Evolutionary conservation across 2,888 invertebrate genomes (phyloP).

Genomic region (Drosophila mettleri): DNA sequence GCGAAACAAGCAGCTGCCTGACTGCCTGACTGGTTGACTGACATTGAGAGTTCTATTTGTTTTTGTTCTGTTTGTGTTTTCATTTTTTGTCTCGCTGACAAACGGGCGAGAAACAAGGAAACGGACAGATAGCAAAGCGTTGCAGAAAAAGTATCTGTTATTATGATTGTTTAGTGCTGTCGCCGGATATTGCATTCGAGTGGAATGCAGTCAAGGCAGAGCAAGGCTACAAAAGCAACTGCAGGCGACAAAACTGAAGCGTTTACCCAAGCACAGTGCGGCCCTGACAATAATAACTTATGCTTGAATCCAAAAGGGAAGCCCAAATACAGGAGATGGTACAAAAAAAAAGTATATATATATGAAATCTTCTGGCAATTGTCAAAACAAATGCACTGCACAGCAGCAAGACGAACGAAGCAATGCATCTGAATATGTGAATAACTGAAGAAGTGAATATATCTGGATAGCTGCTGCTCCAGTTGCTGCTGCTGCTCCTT

Average conservation of each 20-base stretch:
- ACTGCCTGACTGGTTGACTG: constrained; percentile 56
- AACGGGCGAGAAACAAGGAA: constrained; percentile 22
- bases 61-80: not conserved
- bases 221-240: constrained; percentile 35
- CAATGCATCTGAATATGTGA: constrained; percentile 41
- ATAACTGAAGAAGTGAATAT: constrained; percentile 12
- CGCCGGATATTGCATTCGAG: constrained; percentile 79
- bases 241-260: constrained; percentile 64
- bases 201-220: constrained; percentile 43
- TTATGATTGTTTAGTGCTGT: constrained; percentile 82
- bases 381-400: constrained; percentile 44
- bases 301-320: constrained; percentile 27
- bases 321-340: not conserved
- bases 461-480: constrained; percentile 12
- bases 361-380: constrained; percentile 38
- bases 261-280: constrained; percentile 33
- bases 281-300: constrained; percentile 52
- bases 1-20: constrained; percentile 51
- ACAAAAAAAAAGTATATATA: constrained; percentile 12
- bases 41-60: constrained; percentile 46
- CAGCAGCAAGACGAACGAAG: constrained; percentile 25
- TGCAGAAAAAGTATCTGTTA: constrained; percentile 69
- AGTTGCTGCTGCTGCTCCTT: constrained; percentile 8
- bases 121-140: constrained; percentile 42
- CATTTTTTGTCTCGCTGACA: constrained; percentile 16